Base-by-base conservation (phyloP, 2,888 invertebrate species). In the Eupeodes latifasciatus region DNA sequence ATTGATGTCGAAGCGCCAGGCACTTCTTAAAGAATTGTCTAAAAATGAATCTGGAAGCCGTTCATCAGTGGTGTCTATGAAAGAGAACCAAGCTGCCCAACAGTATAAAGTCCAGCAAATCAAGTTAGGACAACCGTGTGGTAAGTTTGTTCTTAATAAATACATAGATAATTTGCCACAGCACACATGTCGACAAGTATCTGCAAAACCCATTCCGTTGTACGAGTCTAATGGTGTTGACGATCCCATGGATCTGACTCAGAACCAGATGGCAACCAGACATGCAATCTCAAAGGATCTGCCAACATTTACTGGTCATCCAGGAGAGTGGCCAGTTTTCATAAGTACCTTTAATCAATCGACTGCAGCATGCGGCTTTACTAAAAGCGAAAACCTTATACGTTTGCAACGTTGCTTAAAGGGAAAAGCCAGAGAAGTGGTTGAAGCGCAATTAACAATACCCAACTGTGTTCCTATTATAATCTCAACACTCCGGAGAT, bases 291-390 rank as follows among this genome's bases (percentile, higher is more conserved):
- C 36, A 40, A n/a, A 4, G 7, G 89, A 81, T 47, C 66, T 89
- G 47, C 85, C 87, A n/a, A 72, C 36, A 16, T 89, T 90, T 71
- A 72, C 74, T 55, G 90, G 88, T 6, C 69, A 71, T 3, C 81
- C 89, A 49, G 89, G 85, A 53, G 87, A 89, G 27, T 89, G 89
- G 88, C 85, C 89, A 36, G 34, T 87, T 44, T 88, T 90, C 72
- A 72, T 59, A n/a, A 89, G 81, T 0, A 69, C 81, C 0, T 88
- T 49, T 67, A n/a, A 27, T 14, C 77, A 85, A 34, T 74, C 87
- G 11, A 84, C 72, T 1, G 64, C 59, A 1, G 74, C 51, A 36
- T 90, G 78, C 66, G 71, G 61, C 11, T 88, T 77, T 75, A 71
- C 55, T 10, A 81, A 88, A 55, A 57, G 62, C 7, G 85, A 90